Evolutionary conservation across 35 echinoderm and acorn worm species (phyloP), one percentile per base, ranked within the genome.

Genomic region (Amphiura filiformis): DNA sequence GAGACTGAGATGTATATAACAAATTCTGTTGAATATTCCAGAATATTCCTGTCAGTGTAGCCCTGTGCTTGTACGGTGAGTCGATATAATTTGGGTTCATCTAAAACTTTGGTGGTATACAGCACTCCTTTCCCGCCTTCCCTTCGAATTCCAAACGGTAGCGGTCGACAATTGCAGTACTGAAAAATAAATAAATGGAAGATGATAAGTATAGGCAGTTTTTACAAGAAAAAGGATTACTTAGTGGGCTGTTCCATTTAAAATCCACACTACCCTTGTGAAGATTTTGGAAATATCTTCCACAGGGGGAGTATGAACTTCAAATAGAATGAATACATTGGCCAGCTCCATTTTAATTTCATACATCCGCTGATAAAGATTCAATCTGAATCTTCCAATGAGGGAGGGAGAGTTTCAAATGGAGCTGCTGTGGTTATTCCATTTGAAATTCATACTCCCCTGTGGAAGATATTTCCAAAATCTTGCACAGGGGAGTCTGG

Each of bases 71-170:
- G 44, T 17, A 85, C 83, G 11, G 83, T 85, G 23, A 85, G 11
- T 28, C 35, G 39, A 31, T 85, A 85, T 37, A 65, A 61, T 37
- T 85, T 85, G 13, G 83, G 83, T 61, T 85, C 37, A 36, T 85
- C 56, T 61, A 85, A 37, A 36, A 61, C 65, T n/a, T 56, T 31
- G 14, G 39, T 78, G 20, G 65, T 87, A 13, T 35, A 76, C 1
- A 87, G 32, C 47, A 77, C 33, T 15, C 56, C 70, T 32, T 26
- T 49, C 11, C 65, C 41, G 20, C 38, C 37, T 44, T 87, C 23
- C 14, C 76, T 34, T 23, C 70, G 35, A 40, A 87, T 34, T 32
- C 75, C 31, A 65, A 87, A 87, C 20, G 85, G 76, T 35, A 79
- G 33, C 35, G 78, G 38, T 11, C 20, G 36, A 75, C 85, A 87